Evolutionary conservation across 64 coral and sea anemone genomes (phyloP), one percentile per base, ranked within the genome.

Genomic region (Stichodactyla helianthus): DNA sequence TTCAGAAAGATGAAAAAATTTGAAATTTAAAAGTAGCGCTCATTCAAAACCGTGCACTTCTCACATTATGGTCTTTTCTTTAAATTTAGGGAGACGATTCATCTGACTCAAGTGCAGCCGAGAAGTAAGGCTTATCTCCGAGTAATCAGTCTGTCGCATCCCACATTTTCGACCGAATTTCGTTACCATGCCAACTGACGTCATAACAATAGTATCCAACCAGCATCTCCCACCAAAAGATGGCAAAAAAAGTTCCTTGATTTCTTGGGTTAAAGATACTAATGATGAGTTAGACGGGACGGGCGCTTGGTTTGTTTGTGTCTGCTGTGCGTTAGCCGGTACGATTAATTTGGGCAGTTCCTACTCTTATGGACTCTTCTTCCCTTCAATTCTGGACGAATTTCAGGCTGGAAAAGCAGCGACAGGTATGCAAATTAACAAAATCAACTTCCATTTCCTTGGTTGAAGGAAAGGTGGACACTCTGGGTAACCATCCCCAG

Each of bases 371-470:
- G 78, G 78, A 9, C 17, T 81, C 4, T 54, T 81, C 2, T 81
- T 81, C n/a, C 78, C 78, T 20, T 19, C 35, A 15, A 81, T 81
- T 52, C 52, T 81, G 6, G 50, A 52, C 9, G 78, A 81, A 53
- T 81, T 81, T 20, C 31, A 54, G 20, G 78, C 78, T 81, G 78
- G 78, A 54, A 81, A 54, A 52, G 78, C 78, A 54, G 52, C 78
- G 20, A 81, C 78, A 53, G 78, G 78, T 81, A 52, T 6, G 35
- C 35, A 44, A 44, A 44, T 44, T 44, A 44, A 44, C 35, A 44
- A 44, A 44, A 44, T 44, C 35, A 44, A 3, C 35, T 44, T 44
- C 35, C 35, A 44, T 44, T 44, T 44, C 35, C 35, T 44, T 44
- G 35, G 4, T 44, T 2, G 60, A 20, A 14, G 60, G 60, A 3